Evolutionary conservation across 2,797 vertebrate genomes (phyloP).

Genomic region (Myiotriccus ornatus): DNA sequence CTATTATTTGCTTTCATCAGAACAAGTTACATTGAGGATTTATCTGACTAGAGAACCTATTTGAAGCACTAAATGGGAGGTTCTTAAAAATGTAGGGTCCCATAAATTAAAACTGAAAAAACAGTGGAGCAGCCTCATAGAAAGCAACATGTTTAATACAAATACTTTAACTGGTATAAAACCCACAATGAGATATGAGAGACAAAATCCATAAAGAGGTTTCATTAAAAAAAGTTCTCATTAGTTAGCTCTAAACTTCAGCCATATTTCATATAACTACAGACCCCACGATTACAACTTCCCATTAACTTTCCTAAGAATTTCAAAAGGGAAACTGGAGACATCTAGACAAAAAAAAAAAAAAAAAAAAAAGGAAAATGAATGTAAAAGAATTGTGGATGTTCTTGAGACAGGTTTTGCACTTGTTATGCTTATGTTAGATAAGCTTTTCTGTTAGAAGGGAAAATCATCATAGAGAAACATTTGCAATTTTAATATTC

Average conservation of each 20-base stretch:
- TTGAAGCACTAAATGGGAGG: neutral
- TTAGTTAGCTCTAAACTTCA: neutral
- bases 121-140: accelerated
- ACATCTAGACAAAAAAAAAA: neutral
- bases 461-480: neutral
- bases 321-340: neutral
- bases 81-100: neutral
- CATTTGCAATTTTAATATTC: neutral
- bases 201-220: neutral
- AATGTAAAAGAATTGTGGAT: neutral
- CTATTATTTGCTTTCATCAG: neutral
- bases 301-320: neutral
- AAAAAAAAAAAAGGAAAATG: neutral
- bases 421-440: neutral
- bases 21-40: neutral
- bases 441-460: neutral
- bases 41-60: neutral
- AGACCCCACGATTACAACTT: neutral
- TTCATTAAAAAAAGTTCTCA: neutral
- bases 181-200: neutral
- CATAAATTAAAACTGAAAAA: neutral
- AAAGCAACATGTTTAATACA: neutral
- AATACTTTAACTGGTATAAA: neutral
- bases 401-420: neutral
- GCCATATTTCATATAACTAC: neutral